These are phyloP conservation scores for Leucania comma DNA, from an alignment of 2,888 invertebrate species.

Conservation along the genomic window DNA sequence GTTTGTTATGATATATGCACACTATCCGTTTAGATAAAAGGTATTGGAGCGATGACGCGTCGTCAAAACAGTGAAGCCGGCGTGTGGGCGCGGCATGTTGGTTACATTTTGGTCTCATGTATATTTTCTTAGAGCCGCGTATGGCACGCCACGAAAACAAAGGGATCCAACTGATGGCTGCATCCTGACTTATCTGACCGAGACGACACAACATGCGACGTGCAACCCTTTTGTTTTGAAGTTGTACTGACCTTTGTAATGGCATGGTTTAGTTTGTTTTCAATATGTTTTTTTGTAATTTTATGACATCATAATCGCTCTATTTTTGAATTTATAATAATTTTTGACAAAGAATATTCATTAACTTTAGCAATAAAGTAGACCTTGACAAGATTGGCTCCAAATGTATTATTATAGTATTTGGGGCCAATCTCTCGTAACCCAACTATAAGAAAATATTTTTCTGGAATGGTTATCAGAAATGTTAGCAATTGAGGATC, in stretches of 20 bases:
- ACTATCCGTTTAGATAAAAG: conserved; percentile 61
- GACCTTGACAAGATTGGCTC: too few species aligned
- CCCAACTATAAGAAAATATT: too few species aligned
- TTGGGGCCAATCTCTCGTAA: too few species aligned
- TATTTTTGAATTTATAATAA: not conserved
- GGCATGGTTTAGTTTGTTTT: conserved; percentile 28
- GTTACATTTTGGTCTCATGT: conserved; percentile 86
- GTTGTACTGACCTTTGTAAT: conserved; percentile 54
- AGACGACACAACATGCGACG: conserved; percentile 20
- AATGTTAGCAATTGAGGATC: too few species aligned
- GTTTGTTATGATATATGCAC: conserved; percentile 50
- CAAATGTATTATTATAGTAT: too few species aligned
- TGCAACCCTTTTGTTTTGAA: conserved; percentile 70
- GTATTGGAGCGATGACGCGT: conserved; percentile 68
- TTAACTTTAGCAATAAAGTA: too few species aligned
- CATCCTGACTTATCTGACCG: conserved; percentile 72
- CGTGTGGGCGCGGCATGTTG: conserved; percentile 82
- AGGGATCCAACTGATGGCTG: conserved; percentile 80
- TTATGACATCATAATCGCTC: not conserved
- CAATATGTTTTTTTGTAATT: not conserved
- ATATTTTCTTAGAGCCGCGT: conserved; percentile 86
- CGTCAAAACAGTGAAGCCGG: conserved; percentile 76
- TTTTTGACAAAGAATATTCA: too few species aligned
- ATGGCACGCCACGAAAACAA: conserved; percentile 82
- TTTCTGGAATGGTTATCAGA: too few species aligned